Evolutionary conservation across 2,797 vertebrate genomes (phyloP).

Genomic region (Anniella stebbinsi): DNA sequence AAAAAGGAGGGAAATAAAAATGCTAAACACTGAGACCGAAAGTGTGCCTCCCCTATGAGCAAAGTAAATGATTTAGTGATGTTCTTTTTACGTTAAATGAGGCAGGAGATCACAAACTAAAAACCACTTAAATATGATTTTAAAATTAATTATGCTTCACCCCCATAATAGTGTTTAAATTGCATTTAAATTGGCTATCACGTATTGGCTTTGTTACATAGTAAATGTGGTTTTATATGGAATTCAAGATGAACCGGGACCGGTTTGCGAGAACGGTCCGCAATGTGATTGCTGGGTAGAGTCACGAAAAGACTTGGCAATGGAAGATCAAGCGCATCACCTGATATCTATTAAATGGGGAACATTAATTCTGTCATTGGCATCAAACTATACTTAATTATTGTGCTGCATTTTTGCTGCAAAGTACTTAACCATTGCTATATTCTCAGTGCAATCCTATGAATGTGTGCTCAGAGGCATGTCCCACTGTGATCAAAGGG

Average conservation of each 20-base stretch:
- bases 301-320: not conserved
- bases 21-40: constrained; percentile 58
- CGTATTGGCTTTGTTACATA: constrained; percentile 52
- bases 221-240: constrained; percentile 41
- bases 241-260: constrained; percentile 21
- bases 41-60: constrained; percentile 44
- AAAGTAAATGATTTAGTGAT: constrained; percentile 72
- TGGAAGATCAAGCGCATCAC: not conserved
- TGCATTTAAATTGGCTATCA: constrained; percentile 71
- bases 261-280: not conserved
- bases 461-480: not conserved
- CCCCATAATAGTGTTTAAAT: constrained; percentile 78
- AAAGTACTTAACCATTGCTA: constrained; percentile 8
- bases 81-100: constrained; percentile 71
- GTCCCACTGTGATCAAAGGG: not conserved
- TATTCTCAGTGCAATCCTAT: not conserved
- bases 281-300: rapidly evolving
- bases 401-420: not conserved
- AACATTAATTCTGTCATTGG: constrained; percentile 2
- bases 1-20: constrained; percentile 57
- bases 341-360: not conserved
- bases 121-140: constrained; percentile 79
- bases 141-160: constrained; percentile 79
- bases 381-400: not conserved
- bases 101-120: constrained; percentile 75